These are phyloP conservation scores for Tympanoctomys barrerae DNA, from an alignment of 2,797 vertebrate genomes.

Conservation along the genomic window DNA sequence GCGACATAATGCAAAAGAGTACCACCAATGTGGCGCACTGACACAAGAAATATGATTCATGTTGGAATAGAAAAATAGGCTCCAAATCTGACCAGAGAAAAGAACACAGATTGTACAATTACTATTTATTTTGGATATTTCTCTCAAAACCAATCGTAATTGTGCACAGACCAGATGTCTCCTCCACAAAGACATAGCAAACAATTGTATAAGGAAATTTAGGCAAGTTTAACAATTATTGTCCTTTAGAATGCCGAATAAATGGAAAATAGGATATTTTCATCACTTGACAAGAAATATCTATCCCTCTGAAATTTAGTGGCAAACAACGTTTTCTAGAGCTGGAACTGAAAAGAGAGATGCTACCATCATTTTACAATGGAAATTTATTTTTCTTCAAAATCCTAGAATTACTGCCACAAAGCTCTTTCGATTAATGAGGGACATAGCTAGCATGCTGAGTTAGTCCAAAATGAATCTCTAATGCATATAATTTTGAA, in stretches of 20 bases:
- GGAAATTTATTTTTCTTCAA: constrained; percentile 14
- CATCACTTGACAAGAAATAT: neutral
- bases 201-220: neutral
- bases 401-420: neutral
- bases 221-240: neutral
- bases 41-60: neutral
- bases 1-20: neutral
- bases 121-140: neutral
- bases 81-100: neutral
- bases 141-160: neutral
- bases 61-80: neutral
- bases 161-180: neutral
- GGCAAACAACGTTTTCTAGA: neutral
- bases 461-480: neutral
- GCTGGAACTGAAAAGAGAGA: neutral
- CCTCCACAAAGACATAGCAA: neutral
- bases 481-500: constrained; percentile 54
- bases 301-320: neutral
- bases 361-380: neutral
- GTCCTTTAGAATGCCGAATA: neutral
- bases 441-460: neutral
- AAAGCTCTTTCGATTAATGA: constrained; percentile 23
- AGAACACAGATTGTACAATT: neutral
- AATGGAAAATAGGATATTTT: constrained; percentile 37
- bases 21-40: neutral